Evolutionary conservation across 2,113 vertebrate genomes (phyloP), one percentile per base, ranked within the genome.

Genomic region (Carlito syrichta): DNA sequence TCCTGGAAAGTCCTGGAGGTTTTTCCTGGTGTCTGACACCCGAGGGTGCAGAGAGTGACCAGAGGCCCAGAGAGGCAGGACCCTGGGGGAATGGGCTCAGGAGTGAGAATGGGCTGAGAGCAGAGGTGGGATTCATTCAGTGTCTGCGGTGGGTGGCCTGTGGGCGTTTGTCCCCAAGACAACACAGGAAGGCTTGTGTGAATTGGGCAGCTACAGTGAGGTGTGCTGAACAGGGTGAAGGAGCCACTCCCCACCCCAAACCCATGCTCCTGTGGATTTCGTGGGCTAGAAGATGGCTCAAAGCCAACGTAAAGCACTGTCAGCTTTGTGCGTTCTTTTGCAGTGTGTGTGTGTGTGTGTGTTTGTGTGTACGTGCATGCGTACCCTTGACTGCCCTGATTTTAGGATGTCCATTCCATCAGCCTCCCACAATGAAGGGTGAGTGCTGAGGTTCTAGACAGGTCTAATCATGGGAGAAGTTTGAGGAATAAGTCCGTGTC

Each of bases 301-400:
- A 22, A 85, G 58, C 50, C 50, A 6, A 25, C 0, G 12, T 0
- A 19, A 56, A 32, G n/a, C 48, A 2, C 4, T 4, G 0, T 8
- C 30, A 3, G 30, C 12, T n/a, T n/a, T 27, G 32, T 38, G 6
- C 3, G 4, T 48, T 48, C 43, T 62, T 45, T 69, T 62, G 74
- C 11, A 25, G 13, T 27, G 16, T 3, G 35, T 0, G 9, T 58
- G 52, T 40, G 52, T 60, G 71, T 43, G 14, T 19, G 54, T 3
- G 17, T 5, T 56, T 27, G 43, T 17, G 69, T 73, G 69, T 73
- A 40, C 40, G 40, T 71, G 16, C 17, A 9, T 23, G 68, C 7
- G 9, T 17, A 23, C 6, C 45, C 27, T 25, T 76, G 8, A n/a
- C 14, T 32, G 8, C 35, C 9, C 43, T 58, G 10, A 43, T 25